Base-by-base conservation (phyloP, 2,797 vertebrate species). In the Eupleurogrammus muticus region DNA sequence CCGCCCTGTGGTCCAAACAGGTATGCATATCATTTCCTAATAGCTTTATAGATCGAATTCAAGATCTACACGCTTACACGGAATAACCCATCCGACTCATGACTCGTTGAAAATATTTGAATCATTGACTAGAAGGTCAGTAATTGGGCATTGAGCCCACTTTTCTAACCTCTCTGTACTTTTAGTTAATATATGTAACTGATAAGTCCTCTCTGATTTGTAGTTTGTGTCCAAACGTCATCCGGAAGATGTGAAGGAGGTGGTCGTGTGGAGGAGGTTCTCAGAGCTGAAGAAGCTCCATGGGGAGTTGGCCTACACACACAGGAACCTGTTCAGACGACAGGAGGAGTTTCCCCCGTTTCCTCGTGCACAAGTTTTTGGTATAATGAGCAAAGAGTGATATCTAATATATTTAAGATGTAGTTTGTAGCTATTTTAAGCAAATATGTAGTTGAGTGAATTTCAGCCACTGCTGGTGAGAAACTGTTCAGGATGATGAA, bases 281-380 rank as follows among this genome's bases (percentile, higher is more conserved):
- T 95, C 95, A 0, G 97, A 98, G 88, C 92, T 98, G 73, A 96
- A 96, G 86, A 97, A 96, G 90, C 94, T 98, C 46, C 96, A 98
- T 0, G 93, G 94, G 9, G 97, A 98, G 84, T 78, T 98, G 86
- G 93, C 95, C 49, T 97, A 95, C 82, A 97, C 95, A 1, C 97
- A 98, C 81, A 93, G 95, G 63, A 97, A 98, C 88, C 94, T 98
- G 64, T 98, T 98, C 87, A 93, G 96, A 16, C 90, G 94, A 44
- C 86, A 93, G 19, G 96, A 97, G 83, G 96, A 97, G 62, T 98
- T 98, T 62, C 97, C 97, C 0, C 23, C 94, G 1, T 98, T 98
- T 66, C 96, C 97, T 0, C 90, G 92, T 0, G 95, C 95, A 8
- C 96, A 97, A 66, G 86, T 97, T 24, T 98, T 98, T 32, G 97